These are phyloP conservation scores for Vesta saturnalis DNA, from an alignment of 2,888 invertebrate genomes.

Conservation along the genomic window DNA sequence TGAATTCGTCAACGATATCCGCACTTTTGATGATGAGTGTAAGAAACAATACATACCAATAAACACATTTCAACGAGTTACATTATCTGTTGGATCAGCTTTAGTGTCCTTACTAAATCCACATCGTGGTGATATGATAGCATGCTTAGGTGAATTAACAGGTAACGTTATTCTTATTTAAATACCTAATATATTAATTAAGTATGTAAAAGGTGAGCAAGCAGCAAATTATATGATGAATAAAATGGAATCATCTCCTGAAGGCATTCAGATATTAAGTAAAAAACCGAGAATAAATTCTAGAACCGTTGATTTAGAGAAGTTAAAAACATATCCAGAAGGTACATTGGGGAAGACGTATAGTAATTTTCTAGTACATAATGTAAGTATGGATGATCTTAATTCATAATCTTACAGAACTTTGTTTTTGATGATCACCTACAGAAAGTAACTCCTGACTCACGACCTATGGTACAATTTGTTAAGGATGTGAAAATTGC, in stretches of 20 bases:
- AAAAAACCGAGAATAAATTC: conserved; percentile 91
- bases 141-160: conserved; percentile 93
- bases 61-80: conserved; percentile 76
- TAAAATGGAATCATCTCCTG: conserved; percentile 79
- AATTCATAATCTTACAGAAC: background rate
- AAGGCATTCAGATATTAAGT: conserved; percentile 79
- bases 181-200: background rate
- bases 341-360: conserved; percentile 90
- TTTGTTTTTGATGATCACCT: conserved; percentile 38
- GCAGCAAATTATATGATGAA: conserved; percentile 78
- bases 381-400: conserved; percentile 64
- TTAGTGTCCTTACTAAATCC: conserved; percentile 85
- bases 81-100: conserved; percentile 90
- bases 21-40: conserved; percentile 70
- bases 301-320: conserved; percentile 77
- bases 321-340: conserved; percentile 76
- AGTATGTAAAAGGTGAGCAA: conserved; percentile 58
- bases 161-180: conserved; percentile 60
- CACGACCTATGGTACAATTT: conserved; percentile 89
- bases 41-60: conserved; percentile 71
- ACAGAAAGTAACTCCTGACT: conserved; percentile 91
- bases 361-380: conserved; percentile 81
- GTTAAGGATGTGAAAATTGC: conserved; percentile 89
- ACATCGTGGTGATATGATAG: conserved; percentile 89
- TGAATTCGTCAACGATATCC: too few relatives aligned